A percentile compares a stretch with the other conserved stretches of the same genome.
phyloP scores from a whole-genome alignment of 2,797 vertebrate species.

The Esox lucius region DNA sequence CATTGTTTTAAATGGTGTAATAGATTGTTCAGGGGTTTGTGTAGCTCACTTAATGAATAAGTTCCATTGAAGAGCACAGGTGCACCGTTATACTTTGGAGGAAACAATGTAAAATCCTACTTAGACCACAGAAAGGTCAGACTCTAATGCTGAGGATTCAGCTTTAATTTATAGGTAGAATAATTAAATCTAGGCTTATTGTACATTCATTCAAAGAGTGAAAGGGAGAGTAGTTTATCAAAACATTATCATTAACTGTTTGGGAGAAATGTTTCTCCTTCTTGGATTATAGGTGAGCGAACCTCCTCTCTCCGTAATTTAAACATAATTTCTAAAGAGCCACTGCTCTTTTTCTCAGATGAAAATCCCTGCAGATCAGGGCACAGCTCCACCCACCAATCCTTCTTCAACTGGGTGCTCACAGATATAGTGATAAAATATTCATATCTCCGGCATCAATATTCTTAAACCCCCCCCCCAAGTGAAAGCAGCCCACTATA shows the following conservation, averaged over 20 bases:
- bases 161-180: not conserved
- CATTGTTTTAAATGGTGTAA: not conserved
- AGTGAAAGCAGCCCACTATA: conserved; percentile 37
- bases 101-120: not conserved
- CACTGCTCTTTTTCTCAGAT: conserved; percentile 32
- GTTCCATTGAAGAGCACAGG: not conserved
- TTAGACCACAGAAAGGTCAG: not conserved
- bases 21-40: not conserved
- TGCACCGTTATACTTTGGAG: not conserved
- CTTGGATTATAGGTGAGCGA: conserved; percentile 8
- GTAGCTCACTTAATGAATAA: not conserved
- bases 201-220: not conserved
- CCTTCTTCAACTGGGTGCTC: conserved; percentile 50
- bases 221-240: not conserved
- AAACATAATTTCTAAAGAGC: conserved; percentile 29
- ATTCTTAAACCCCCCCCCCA: conserved; percentile 32
- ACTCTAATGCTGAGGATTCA: not conserved
- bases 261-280: not conserved
- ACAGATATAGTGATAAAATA: conserved; percentile 53
- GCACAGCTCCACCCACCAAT: conserved; percentile 34
- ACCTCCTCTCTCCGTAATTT: conserved; percentile 26
- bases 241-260: not conserved
- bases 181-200: not conserved
- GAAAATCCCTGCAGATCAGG: conserved; percentile 37
- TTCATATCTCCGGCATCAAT: conserved; percentile 42